Conservation (phyloP, 2,113 vertebrate genomes). For the Columbina picui region DNA sequence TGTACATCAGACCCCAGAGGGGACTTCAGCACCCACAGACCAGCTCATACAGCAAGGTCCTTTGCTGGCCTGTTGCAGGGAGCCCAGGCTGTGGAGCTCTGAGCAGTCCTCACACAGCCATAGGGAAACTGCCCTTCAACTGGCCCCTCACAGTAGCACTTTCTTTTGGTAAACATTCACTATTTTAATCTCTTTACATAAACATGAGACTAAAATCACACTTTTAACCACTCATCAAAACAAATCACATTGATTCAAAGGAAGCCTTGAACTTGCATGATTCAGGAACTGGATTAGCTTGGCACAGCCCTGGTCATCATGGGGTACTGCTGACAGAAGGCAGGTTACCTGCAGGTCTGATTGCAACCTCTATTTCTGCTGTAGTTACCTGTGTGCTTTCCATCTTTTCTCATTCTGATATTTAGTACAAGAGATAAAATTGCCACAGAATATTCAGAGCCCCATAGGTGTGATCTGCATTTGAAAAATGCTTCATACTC, state of each 20-base stretch:
- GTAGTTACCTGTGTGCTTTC: background rate
- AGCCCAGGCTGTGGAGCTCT: background rate
- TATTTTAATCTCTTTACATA: background rate
- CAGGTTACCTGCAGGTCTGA: background rate
- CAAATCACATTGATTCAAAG: background rate
- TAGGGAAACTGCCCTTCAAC: background rate
- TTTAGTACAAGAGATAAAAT: background rate
- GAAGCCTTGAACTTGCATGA: background rate
- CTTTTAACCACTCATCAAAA: background rate
- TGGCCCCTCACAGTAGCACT: background rate
- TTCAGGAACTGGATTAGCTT: background rate
- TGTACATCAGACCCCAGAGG: background rate
- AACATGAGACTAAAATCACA: background rate
- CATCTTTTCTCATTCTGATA: background rate
- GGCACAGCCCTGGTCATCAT: background rate
- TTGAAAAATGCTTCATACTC: background rate
- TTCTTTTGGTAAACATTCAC: background rate
- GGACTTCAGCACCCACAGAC: background rate
- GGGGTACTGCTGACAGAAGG: background rate
- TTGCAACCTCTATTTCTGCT: background rate
- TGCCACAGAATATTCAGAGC: background rate
- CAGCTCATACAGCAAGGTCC: background rate
- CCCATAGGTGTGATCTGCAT: background rate
- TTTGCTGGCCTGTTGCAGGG: background rate
- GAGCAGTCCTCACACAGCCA: fast-evolving